Evolutionary conservation across 2,797 vertebrate species (phyloP).

Genomic region (Heterohyrax brucei): DNA sequence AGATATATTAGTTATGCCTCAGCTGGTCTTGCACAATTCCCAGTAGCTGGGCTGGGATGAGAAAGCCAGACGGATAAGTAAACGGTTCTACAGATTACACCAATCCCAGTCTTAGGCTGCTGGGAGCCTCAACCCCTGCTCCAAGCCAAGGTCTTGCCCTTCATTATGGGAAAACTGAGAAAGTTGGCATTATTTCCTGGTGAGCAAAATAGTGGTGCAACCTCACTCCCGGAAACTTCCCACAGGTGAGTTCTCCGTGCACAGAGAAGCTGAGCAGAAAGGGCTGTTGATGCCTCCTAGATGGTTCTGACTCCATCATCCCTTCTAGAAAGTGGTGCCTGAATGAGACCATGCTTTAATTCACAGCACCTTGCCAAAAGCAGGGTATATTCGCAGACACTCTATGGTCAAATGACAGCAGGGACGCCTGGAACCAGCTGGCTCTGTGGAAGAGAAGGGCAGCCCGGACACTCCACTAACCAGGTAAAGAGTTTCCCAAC

Average conservation of each 20-base stretch:
- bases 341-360: slow-evolving; percentile 68
- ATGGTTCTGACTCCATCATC: slow-evolving; percentile 13
- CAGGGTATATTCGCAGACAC: slow-evolving; percentile 18
- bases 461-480: not conserved
- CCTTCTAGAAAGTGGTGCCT: slow-evolving; percentile 59
- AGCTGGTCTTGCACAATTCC: slow-evolving; percentile 9
- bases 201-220: slow-evolving; percentile 11
- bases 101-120: not conserved
- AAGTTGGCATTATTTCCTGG: slow-evolving; percentile 63
- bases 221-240: slow-evolving; percentile 19
- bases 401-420: slow-evolving; percentile 74
- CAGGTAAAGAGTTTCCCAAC: slow-evolving; percentile 27
- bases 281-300: not conserved
- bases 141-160: not conserved
- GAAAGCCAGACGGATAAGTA: slow-evolving; percentile 13
- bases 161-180: slow-evolving; percentile 73
- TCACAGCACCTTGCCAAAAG: slow-evolving; percentile 37
- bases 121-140: not conserved
- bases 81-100: slow-evolving; percentile 18
- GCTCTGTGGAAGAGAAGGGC: slow-evolving; percentile 40
- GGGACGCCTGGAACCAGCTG: slow-evolving; percentile 62
- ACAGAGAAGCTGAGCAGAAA: not conserved
- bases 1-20: not conserved
- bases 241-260: slow-evolving; percentile 35
- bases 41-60: not conserved